These are phyloP conservation scores for Barypeithes pellucidus DNA, from an alignment of 2,888 invertebrate genomes.

Conservation along the genomic window DNA sequence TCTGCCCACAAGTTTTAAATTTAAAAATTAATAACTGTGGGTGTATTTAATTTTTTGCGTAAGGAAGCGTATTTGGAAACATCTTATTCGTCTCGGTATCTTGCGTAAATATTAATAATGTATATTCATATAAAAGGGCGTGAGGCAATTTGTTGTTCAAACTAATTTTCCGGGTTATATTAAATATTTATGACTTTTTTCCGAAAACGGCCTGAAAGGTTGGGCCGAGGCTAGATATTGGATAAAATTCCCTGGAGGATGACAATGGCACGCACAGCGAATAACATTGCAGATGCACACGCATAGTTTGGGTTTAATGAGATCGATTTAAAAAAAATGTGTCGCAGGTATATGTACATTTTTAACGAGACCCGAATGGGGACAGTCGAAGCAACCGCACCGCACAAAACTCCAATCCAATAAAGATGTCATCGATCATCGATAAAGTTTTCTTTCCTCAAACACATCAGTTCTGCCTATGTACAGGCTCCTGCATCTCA, in stretches of 20 bases:
- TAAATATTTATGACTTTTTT: conserved; percentile 53
- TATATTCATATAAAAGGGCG: conserved; percentile 49
- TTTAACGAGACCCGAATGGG: no score
- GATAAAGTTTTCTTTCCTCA: no score
- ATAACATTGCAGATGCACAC: conserved; percentile 66
- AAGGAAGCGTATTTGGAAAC: neutral
- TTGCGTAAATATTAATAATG: conserved; percentile 54
- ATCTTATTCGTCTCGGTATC: conserved; percentile 38
- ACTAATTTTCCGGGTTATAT: conserved; percentile 54
- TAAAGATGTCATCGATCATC: no score
- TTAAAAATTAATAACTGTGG: no score
- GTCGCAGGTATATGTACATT: neutral
- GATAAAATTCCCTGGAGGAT: conserved; percentile 58
- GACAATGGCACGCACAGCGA: conserved; percentile 63
- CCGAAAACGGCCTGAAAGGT: conserved; percentile 45
- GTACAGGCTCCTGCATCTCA: no score
- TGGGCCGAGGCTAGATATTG: conserved; percentile 51
- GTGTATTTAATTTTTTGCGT: no score
- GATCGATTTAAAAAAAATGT: conserved; percentile 28
- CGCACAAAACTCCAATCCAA: no score
- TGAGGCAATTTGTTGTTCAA: conserved; percentile 55
- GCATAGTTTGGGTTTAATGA: conserved; percentile 62
- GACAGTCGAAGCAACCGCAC: no score
- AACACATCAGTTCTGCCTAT: no score
- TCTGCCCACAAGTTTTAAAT: no score